Evolutionary conservation across 2,113 vertebrate genomes (phyloP).

Genomic region (Girardinichthys multiradiatus): DNA sequence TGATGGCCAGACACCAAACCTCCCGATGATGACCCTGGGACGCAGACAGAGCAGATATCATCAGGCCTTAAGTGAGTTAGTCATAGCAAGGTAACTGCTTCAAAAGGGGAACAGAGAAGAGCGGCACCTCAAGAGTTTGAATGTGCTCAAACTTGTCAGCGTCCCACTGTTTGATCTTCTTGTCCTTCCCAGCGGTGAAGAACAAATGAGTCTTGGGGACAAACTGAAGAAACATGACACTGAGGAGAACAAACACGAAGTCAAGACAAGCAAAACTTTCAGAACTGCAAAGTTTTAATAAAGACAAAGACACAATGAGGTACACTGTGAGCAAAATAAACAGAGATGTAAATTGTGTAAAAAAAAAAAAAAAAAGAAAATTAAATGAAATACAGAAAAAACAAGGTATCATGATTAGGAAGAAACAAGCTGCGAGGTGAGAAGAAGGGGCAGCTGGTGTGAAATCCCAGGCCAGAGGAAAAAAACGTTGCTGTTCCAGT

Average conservation of each 20-base stretch:
- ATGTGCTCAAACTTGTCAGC: slow-evolving; percentile 95
- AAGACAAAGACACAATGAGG: background rate
- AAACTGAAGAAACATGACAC: slow-evolving; percentile 96
- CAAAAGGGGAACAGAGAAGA: background rate
- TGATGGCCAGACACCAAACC: slow-evolving; percentile 93
- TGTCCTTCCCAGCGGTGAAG: slow-evolving; percentile 97
- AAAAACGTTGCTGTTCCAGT: background rate
- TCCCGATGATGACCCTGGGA: slow-evolving; percentile 92
- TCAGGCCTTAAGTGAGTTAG: background rate
- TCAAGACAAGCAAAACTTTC: background rate
- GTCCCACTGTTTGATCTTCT: slow-evolving; percentile 97
- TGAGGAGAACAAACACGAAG: slow-evolving; percentile 52
- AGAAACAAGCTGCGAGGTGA: too few species aligned
- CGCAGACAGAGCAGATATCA: background rate
- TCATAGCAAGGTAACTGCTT: background rate
- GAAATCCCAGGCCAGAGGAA: too few species aligned
- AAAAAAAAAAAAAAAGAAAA: too few species aligned
- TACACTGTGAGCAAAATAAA: background rate
- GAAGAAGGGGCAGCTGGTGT: too few species aligned
- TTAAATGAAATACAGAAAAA: too few species aligned
- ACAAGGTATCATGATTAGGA: background rate
- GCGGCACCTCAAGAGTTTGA: slow-evolving; percentile 92
- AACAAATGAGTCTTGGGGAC: slow-evolving; percentile 96
- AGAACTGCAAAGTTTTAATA: background rate
- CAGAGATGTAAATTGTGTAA: background rate